These are phyloP conservation scores for Muraenolepis orangiensis DNA, from an alignment of 2,797 vertebrate genomes.

Conservation along the genomic window DNA sequence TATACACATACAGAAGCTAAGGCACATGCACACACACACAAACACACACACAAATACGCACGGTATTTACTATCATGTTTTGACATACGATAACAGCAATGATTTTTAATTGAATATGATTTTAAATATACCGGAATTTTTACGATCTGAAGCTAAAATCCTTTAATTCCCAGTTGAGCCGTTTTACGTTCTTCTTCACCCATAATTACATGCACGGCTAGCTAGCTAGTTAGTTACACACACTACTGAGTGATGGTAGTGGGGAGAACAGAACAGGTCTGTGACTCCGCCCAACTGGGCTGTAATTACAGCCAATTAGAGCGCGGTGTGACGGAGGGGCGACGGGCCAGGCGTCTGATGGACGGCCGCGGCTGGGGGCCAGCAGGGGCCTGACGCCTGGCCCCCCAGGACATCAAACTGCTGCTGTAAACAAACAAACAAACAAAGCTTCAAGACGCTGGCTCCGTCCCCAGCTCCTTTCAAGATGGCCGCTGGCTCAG, in stretches of 20 bases:
- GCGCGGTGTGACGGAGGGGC: not conserved
- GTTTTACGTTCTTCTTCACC: not conserved
- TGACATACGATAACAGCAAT: not conserved
- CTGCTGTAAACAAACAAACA: conserved; percentile 67
- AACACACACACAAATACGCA: conserved; percentile 13
- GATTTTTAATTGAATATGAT: not conserved
- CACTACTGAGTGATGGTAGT: conserved; percentile 40
- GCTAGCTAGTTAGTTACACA: not conserved
- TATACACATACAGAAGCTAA: not conserved
- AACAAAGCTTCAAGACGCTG: conserved; percentile 65
- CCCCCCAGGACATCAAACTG: conserved; percentile 59
- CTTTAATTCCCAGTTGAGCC: conserved; percentile 38
- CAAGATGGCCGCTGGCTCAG: conserved; percentile 42
- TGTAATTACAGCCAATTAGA: conserved; percentile 55
- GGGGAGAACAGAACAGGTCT: conserved; percentile 47
- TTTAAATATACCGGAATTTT: not conserved
- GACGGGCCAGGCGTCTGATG: not conserved
- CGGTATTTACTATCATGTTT: too few species aligned
- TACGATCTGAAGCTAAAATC: not conserved
- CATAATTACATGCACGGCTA: not conserved
- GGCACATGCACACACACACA: not conserved
- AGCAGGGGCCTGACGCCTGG: conserved; percentile 55
- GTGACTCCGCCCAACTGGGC: conserved; percentile 41
- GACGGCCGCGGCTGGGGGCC: conserved; percentile 37
- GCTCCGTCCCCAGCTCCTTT: conserved; percentile 48